These are phyloP conservation scores for Melanogrammus aeglefinus DNA, from an alignment of 2,797 vertebrate species.

Conservation along the genomic window DNA sequence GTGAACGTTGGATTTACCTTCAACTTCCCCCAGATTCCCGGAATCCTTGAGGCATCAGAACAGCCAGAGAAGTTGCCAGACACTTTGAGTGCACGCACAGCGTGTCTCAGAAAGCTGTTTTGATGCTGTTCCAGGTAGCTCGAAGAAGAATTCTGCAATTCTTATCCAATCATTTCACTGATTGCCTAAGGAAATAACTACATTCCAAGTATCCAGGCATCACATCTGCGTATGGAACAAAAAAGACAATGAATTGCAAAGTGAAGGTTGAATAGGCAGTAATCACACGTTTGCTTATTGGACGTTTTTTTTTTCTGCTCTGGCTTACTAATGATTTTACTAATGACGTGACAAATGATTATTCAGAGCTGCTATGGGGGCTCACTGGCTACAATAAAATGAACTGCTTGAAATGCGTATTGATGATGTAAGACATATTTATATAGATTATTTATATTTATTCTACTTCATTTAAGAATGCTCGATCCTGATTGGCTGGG, in stretches of 20 bases:
- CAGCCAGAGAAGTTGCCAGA: background rate
- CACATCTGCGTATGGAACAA: background rate
- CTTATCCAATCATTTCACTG: too few species aligned
- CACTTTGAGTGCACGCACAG: background rate
- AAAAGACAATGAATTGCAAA: background rate
- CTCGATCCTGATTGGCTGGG: too few species aligned
- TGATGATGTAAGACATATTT: background rate
- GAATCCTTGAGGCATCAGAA: background rate
- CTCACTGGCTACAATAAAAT: background rate
- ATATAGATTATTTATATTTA: too few species aligned
- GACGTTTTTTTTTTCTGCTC: background rate
- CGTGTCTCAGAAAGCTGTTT: background rate
- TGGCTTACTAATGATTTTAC: background rate
- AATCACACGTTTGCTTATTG: background rate
- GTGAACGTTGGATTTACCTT: background rate
- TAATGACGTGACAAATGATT: background rate
- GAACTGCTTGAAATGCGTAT: background rate
- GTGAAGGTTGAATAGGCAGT: conserved; percentile 4
- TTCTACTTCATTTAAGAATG: too few species aligned
- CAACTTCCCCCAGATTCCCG: background rate
- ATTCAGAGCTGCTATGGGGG: background rate
- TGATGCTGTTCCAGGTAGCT: background rate
- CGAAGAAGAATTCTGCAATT: background rate
- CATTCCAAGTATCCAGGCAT: background rate
- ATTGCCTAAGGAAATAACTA: too few species aligned